Conservation (phyloP, 2,797 vertebrate species). For the Onychomys arenicola region DNA sequence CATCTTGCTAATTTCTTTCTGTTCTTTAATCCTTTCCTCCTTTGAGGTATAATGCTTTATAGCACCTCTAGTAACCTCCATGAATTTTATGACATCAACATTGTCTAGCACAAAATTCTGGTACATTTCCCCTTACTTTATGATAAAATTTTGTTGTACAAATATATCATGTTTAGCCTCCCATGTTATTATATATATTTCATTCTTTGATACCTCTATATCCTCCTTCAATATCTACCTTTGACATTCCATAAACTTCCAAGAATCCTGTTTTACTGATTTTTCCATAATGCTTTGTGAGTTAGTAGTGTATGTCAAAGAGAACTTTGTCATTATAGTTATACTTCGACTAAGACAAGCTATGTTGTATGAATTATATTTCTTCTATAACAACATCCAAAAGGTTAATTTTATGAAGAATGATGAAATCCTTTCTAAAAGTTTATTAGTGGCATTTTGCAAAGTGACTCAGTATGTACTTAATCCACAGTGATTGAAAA, state of each 20-base stretch:
- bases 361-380: not conserved
- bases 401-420: not conserved
- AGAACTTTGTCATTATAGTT: not conserved
- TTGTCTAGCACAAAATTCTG: not conserved
- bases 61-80: not conserved
- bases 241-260: not conserved
- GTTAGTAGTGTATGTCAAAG: not conserved
- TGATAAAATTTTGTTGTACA: not conserved
- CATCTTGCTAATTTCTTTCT: not conserved
- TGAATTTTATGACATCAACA: not conserved
- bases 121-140: not conserved
- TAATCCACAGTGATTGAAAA: conserved; percentile 8
- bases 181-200: not conserved
- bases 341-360: not conserved
- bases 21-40: not conserved
- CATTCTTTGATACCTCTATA: not conserved
- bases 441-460: not conserved
- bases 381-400: not conserved
- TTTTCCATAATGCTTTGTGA: not conserved
- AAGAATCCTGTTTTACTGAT: not conserved
- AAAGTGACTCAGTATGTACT: not conserved
- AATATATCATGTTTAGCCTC: not conserved
- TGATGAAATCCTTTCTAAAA: not conserved
- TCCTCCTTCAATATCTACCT: not conserved
- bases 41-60: not conserved